phyloP scores from a whole-genome alignment of 2,797 vertebrate genomes.

The Chaenodraco wilsoni region DNA sequence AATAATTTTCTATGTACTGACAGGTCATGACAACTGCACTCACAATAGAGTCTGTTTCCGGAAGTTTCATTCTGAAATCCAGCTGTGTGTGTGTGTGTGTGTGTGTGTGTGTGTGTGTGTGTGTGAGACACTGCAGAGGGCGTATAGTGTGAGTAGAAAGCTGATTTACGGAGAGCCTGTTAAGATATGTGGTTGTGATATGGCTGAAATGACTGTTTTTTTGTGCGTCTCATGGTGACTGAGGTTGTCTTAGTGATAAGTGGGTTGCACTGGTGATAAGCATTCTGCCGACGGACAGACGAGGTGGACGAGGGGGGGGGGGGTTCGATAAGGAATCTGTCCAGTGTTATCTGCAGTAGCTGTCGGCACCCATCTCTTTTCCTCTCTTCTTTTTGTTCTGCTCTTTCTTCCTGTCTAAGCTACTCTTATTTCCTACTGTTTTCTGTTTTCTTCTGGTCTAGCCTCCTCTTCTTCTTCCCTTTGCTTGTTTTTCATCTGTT shows the following conservation, averaged over 20 bases:
- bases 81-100: slow-evolving; percentile 2
- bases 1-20: slow-evolving; percentile 16
- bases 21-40: slow-evolving; percentile 28
- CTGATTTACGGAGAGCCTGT: slow-evolving; percentile 67
- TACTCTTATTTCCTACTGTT: background rate
- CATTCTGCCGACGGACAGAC: slow-evolving; percentile 65
- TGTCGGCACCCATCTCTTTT: slow-evolving; percentile 55
- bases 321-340: slow-evolving; percentile 73
- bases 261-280: slow-evolving; percentile 78
- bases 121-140: slow-evolving; percentile 42
- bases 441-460: background rate
- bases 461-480: background rate
- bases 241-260: slow-evolving; percentile 79
- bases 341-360: slow-evolving; percentile 61
- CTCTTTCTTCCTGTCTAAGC: background rate
- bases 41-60: slow-evolving; percentile 8
- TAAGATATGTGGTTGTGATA: slow-evolving; percentile 72
- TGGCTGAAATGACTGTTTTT: slow-evolving; percentile 68
- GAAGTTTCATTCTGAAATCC: slow-evolving; percentile 8
- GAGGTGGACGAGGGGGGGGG: slow-evolving; percentile 41
- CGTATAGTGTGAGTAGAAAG: slow-evolving; percentile 43
- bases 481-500: background rate
- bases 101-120: slow-evolving; percentile 21
- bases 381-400: slow-evolving; percentile 21
- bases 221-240: slow-evolving; percentile 65